Conservation (phyloP, 2,113 vertebrate genomes). For the Danionella cerebrum region DNA sequence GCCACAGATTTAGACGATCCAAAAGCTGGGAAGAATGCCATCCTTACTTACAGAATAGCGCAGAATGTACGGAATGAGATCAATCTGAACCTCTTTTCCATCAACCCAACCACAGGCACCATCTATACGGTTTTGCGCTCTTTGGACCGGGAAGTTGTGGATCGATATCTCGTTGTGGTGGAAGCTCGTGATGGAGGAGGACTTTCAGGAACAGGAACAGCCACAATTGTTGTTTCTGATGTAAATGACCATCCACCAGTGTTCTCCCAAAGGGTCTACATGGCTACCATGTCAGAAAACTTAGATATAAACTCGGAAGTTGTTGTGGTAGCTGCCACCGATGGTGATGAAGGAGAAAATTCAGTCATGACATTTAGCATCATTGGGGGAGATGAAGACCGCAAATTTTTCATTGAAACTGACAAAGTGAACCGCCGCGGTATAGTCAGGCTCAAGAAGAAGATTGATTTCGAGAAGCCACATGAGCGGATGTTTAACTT, state of each 20-base stretch:
- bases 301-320: constrained; percentile 71
- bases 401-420: constrained; percentile 80
- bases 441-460: constrained; percentile 70
- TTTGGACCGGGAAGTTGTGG: constrained; percentile 75
- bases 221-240: constrained; percentile 78
- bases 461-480: constrained; percentile 79
- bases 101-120: constrained; percentile 72
- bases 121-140: constrained; percentile 72
- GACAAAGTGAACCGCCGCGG: constrained; percentile 70
- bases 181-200: constrained; percentile 81
- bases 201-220: constrained; percentile 76
- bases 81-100: constrained; percentile 79
- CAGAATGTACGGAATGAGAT: constrained; percentile 78
- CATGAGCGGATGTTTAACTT: constrained; percentile 80
- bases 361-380: constrained; percentile 78
- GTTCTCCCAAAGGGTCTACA: constrained; percentile 74
- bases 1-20: constrained; percentile 80
- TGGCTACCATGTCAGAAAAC: constrained; percentile 67
- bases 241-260: constrained; percentile 79
- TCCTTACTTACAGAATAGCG: constrained; percentile 76
- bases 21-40: constrained; percentile 67
- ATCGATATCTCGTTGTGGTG: constrained; percentile 73
- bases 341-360: constrained; percentile 78
- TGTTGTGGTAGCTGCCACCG: constrained; percentile 69
- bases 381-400: constrained; percentile 72